Evolutionary conservation across 2,888 invertebrate genomes (phyloP), one percentile per base, ranked within the genome.

Genomic region (Epistrophe grossulariae): DNA sequence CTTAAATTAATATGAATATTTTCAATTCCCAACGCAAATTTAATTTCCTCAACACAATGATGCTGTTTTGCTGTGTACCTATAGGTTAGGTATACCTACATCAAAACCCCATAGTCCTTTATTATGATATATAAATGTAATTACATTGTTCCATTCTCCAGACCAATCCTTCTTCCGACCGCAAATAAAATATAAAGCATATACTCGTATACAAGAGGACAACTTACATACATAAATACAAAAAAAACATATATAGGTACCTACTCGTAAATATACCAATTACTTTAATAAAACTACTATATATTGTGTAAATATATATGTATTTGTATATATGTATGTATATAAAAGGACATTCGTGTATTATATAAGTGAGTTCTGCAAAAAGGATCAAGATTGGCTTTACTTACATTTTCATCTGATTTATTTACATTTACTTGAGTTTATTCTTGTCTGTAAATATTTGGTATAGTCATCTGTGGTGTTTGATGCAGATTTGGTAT

Each of bases 71-170:
- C 19, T 40, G 0, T 24, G 40, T 24, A 40, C 2, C 11, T 17
- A 13, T 11, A 19, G 0, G 9, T 2, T 11, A 38, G 1, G 13
- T 6, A 1, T 15, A 60, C 19, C 17, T 38, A 15, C 19, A 40
- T 38, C 19, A 19, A 38, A 60, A 38, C 19, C 15, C 13, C 13
- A 40, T 10, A 9, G 52, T 55, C 70, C 28, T 28, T 52, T 60
- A 48, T 35, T 71, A 68, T 80, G 77, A 76, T 60, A 77, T 68
- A 84, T 77, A 84, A 80, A 84, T 81, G 81, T 80, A 84, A 84
- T 80, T 80, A 84, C 71, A 45, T 64, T 43, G 55, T 66, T 70
- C 38, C 62, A 57, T n/a, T 55, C 50, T 55, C 40, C 48, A 43
- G 31, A 60, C 15, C 50, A n/a, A 57, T 66, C 15, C 8, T 64